Conservation (phyloP, 1,140 invertebrate species). For the Parasteatoda tepidariorum region DNA sequence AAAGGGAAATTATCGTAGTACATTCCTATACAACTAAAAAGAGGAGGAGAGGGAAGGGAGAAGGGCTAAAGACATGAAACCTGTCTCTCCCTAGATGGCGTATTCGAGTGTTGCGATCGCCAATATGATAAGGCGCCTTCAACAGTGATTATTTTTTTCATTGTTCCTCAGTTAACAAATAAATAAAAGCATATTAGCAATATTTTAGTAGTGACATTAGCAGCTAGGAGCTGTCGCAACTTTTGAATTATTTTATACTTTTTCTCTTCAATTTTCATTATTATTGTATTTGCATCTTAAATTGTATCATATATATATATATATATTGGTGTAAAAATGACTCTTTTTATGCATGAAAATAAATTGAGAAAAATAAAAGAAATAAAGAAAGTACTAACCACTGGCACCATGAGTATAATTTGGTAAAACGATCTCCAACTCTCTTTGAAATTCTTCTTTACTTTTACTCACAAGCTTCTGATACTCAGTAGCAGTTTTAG, state of each 20-base stretch:
- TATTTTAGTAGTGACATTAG: background rate
- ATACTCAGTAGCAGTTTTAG: constrained; percentile 69
- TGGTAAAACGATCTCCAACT: constrained; percentile 69
- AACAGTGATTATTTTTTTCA: no score
- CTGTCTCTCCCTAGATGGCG: no score
- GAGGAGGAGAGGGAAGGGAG: no score
- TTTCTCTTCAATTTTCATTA: background rate
- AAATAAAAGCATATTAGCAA: no score
- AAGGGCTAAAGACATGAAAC: no score
- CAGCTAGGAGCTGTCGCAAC: background rate
- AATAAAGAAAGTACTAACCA: constrained; percentile 38
- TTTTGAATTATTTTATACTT: background rate
- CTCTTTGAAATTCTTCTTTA: constrained; percentile 70
- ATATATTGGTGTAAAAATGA: background rate
- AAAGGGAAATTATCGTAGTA: no score
- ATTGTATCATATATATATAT: background rate
- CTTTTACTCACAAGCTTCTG: constrained; percentile 70
- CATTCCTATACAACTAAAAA: no score
- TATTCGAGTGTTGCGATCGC: no score
- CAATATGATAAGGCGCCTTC: no score
- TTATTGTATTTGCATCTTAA: background rate
- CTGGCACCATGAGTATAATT: constrained; percentile 67
- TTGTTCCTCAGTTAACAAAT: no score
- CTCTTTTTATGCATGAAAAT: background rate
- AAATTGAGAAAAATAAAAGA: background rate